Conservation (phyloP, 2,888 invertebrate genomes). For the Philhelius pedissequus region DNA sequence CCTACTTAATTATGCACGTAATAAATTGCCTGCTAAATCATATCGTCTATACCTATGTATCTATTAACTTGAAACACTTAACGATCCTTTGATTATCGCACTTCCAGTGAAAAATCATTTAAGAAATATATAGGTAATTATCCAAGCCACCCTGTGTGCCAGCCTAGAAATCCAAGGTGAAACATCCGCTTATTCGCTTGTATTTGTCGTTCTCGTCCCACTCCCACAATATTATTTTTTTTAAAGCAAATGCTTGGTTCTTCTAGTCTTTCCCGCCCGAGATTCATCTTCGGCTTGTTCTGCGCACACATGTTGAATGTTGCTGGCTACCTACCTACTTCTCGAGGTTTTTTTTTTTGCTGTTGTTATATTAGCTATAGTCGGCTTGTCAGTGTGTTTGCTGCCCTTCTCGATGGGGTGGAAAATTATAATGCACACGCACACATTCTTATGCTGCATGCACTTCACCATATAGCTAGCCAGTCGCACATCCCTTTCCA, state of each 20-base stretch:
- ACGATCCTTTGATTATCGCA: no score
- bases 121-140: not conserved
- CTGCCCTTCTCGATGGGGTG: conserved; percentile 53
- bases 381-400: conserved; percentile 2
- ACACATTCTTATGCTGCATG: not conserved
- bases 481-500: conserved; percentile 33
- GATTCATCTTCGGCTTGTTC: conserved; percentile 24
- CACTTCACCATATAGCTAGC: not conserved
- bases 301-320: conserved; percentile 57
- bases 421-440: conserved; percentile 9
- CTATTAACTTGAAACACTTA: no score
- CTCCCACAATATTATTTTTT: conserved; percentile 29
- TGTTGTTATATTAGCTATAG: no score
- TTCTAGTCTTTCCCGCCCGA: conserved; percentile 24
- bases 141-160: conserved; percentile 13
- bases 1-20: no score
- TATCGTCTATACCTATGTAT: no score
- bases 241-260: conserved; percentile 33
- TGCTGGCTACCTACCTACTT: not conserved
- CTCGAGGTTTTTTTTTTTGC: not conserved
- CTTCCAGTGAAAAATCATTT: not conserved
- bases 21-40: no score
- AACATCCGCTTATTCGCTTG: conserved; percentile 31
- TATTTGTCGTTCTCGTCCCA: conserved; percentile 1
- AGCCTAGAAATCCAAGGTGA: conserved; percentile 1